phyloP scores from a whole-genome alignment of 2,888 invertebrate genomes.

The Periphyllus acericola region DNA sequence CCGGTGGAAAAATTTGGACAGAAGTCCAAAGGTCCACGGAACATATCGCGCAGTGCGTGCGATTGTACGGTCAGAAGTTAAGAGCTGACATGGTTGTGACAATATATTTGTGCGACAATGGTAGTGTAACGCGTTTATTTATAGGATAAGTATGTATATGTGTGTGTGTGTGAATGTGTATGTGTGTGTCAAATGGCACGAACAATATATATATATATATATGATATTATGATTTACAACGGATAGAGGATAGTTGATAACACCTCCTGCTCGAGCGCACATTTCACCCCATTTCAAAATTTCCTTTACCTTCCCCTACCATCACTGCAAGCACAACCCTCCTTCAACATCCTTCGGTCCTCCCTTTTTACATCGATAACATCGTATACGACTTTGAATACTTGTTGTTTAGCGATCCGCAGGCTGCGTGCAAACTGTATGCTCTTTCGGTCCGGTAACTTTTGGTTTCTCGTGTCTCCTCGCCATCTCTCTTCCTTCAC shows the following conservation, averaged over 20 bases:
- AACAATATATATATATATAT: constrained; percentile 17
- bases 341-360: background rate
- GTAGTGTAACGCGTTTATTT: background rate
- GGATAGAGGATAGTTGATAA: constrained; percentile 15
- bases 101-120: background rate
- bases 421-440: background rate
- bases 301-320: background rate
- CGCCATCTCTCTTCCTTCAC: background rate
- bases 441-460: constrained; percentile 51
- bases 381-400: constrained; percentile 6
- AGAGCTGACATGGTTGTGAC: background rate
- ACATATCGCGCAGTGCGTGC: background rate
- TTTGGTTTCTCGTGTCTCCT: constrained; percentile 8
- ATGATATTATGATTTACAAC: constrained; percentile 17
- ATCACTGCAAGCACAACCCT: background rate
- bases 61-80: background rate
- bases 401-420: constrained; percentile 49
- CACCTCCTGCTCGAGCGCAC: constrained; percentile 24
- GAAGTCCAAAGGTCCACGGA: constrained; percentile 1
- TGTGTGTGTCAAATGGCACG: background rate
- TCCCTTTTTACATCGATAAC: constrained; percentile 39
- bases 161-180: too few relatives aligned
- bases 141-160: background rate
- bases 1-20: background rate
- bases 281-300: constrained; percentile 18